Conservation (phyloP, 2,113 vertebrate genomes). For the Ptyas mucosa region DNA sequence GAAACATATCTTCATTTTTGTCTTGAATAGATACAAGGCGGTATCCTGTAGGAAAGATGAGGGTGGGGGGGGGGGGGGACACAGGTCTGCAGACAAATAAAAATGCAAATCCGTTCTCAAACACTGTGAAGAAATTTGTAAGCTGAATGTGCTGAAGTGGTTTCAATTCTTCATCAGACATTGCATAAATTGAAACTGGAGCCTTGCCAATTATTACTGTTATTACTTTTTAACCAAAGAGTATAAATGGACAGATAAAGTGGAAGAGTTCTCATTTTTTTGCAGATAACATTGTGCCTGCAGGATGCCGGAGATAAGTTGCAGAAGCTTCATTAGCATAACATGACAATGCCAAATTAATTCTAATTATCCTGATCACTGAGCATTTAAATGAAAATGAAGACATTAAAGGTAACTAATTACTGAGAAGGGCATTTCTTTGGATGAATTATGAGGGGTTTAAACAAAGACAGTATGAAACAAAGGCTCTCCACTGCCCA, state of each 20-base stretch:
- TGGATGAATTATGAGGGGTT: constrained; percentile 59
- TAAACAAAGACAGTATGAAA: constrained; percentile 48
- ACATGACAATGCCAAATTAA: constrained; percentile 79
- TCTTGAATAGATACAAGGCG: not conserved
- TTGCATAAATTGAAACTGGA: constrained; percentile 44
- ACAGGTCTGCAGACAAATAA: not conserved
- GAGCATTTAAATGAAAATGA: constrained; percentile 84
- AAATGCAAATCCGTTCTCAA: not conserved
- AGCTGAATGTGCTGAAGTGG: not conserved
- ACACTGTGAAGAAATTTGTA: constrained; percentile 3
- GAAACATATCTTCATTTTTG: not conserved
- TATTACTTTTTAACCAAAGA: constrained; percentile 43
- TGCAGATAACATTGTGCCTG: constrained; percentile 65
- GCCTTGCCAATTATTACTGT: constrained; percentile 35
- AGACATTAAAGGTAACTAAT: constrained; percentile 86
- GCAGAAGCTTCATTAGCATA: constrained; percentile 72
- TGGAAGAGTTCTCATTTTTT: constrained; percentile 62
- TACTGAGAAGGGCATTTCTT: constrained; percentile 72
- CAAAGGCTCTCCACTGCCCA: constrained; percentile 29
- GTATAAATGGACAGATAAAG: constrained; percentile 62
- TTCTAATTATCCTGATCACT: constrained; percentile 87
- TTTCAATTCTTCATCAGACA: constrained; percentile 34
- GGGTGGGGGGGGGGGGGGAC: not conserved
- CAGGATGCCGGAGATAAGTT: constrained; percentile 67
- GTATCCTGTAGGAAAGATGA: not conserved